Evolutionary conservation across 2,888 invertebrate genomes (phyloP).

Genomic region (Amorpha juglandis): DNA sequence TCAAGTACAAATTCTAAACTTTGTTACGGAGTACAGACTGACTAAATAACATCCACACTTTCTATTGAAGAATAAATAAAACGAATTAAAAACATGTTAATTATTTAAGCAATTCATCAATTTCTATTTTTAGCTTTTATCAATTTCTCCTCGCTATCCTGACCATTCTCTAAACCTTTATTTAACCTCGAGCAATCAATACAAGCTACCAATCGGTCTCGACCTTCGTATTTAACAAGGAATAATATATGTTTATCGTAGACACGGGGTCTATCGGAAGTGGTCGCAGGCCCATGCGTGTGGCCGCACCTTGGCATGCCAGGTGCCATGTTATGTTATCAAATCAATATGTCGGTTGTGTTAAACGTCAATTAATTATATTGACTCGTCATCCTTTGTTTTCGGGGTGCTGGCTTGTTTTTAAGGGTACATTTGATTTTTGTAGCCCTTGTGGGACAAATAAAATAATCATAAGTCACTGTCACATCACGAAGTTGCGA

Average conservation of each 20-base stretch:
- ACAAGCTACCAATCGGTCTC: not conserved
- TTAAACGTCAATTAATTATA: slow-evolving; percentile 50
- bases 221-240: not conserved
- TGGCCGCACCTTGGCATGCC: slow-evolving; percentile 48
- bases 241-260: not conserved
- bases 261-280: slow-evolving; percentile 21
- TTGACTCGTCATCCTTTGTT: slow-evolving; percentile 44
- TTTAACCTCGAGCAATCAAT: slow-evolving; percentile 22
- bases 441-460: not conserved
- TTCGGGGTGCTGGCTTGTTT: slow-evolving; percentile 26
- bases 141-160: not conserved
- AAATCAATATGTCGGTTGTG: slow-evolving; percentile 53
- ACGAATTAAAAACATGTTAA: too few species aligned
- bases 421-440: slow-evolving; percentile 8
- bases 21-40: too few species aligned
- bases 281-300: slow-evolving; percentile 34
- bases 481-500: too few species aligned
- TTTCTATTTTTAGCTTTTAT: not conserved
- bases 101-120: too few species aligned
- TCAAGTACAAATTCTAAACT: too few species aligned
- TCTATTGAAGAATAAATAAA: too few species aligned
- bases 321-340: slow-evolving; percentile 48
- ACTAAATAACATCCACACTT: too few species aligned
- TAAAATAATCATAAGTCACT: too few species aligned
- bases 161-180: slow-evolving; percentile 19